Evolutionary conservation across 2,113 vertebrate species (phyloP).

Genomic region (Meles meles): DNA sequence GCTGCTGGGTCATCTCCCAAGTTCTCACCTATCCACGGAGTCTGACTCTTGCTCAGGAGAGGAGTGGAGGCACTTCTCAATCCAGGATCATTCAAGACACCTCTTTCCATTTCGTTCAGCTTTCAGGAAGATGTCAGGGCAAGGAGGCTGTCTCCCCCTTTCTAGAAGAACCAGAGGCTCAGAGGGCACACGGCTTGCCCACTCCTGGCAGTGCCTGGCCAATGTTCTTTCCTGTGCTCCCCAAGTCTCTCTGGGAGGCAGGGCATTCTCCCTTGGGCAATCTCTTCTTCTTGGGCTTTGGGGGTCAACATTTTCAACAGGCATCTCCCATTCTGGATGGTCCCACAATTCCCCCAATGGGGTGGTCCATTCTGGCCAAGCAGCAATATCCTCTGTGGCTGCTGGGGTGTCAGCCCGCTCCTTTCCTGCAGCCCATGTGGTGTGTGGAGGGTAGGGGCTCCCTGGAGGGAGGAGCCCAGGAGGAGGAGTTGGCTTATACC

Average conservation of each 20-base stretch:
- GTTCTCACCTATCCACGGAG: neutral
- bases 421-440: neutral
- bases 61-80: neutral
- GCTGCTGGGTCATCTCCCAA: neutral
- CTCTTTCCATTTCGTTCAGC: neutral
- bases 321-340: neutral
- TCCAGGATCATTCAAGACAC: neutral
- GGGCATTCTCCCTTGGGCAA: neutral
- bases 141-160: neutral
- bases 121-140: neutral
- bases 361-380: neutral
- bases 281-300: neutral
- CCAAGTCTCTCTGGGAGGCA: neutral
- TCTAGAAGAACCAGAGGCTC: neutral
- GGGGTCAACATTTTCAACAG: neutral
- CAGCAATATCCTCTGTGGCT: neutral
- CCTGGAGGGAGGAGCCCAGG: neutral
- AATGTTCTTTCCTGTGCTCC: neutral
- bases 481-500: neutral
- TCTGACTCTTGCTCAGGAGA: neutral
- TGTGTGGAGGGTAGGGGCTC: neutral
- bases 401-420: neutral
- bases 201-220: neutral
- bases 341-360: neutral
- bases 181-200: neutral